These are phyloP conservation scores for Drosophila emarginata DNA, from an alignment of 2,888 invertebrate species.

Conservation along the genomic window DNA sequence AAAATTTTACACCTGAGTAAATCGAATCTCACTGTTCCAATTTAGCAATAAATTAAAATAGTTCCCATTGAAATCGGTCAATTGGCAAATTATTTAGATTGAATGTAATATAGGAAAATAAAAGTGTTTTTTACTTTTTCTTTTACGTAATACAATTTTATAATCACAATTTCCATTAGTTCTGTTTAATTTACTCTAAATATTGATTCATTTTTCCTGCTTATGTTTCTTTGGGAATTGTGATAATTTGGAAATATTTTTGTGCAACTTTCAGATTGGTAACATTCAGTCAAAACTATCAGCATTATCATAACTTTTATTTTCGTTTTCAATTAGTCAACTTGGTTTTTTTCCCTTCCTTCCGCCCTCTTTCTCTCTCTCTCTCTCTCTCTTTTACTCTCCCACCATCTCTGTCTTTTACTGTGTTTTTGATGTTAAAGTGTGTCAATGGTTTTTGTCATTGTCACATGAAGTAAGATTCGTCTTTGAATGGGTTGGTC, in stretches of 20 bases:
- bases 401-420: neutral
- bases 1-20: too few relatives aligned
- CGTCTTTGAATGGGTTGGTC: neutral
- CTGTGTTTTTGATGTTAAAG: neutral
- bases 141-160: too few relatives aligned
- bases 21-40: too few relatives aligned
- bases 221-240: too few relatives aligned
- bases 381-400: neutral
- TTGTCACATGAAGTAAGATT: slow-evolving; percentile 12
- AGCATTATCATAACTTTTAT: neutral
- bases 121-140: too few relatives aligned
- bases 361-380: neutral
- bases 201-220: neutral
- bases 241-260: neutral
- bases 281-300: neutral
- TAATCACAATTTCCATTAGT: too few relatives aligned
- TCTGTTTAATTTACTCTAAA: neutral
- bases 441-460: slow-evolving; percentile 18
- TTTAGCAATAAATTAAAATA: too few relatives aligned
- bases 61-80: too few relatives aligned
- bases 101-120: too few relatives aligned
- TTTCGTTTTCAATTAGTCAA: slow-evolving; percentile 10
- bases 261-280: neutral
- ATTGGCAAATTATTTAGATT: too few relatives aligned
- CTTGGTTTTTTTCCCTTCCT: neutral